Evolutionary conservation across 2,113 vertebrate species (phyloP).

Genomic region (Neodontobutis hainanensis): DNA sequence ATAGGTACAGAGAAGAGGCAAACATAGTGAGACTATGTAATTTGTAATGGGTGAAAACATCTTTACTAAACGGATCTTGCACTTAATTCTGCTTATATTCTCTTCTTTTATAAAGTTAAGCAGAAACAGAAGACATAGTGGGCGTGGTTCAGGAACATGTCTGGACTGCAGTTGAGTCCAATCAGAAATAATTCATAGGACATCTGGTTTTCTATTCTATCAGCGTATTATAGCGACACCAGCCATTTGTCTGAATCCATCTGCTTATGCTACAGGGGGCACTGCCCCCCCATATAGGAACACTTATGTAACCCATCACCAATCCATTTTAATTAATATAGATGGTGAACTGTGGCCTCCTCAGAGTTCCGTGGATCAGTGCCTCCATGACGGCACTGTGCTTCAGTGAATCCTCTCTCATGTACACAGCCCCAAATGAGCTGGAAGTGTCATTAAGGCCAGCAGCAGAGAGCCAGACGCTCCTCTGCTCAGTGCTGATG

Average conservation of each 20-base stretch:
- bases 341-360: constrained; percentile 52
- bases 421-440: constrained; percentile 35
- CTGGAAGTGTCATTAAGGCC: constrained; percentile 50
- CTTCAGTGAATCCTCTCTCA: constrained; percentile 30
- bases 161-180: too few relatives aligned
- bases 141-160: too few relatives aligned
- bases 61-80: too few relatives aligned
- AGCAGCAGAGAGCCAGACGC: constrained; percentile 8
- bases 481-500: constrained; percentile 11
- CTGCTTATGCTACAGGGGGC: too few relatives aligned
- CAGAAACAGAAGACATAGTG: too few relatives aligned
- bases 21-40: too few relatives aligned
- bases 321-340: constrained; percentile 59
- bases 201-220: too few relatives aligned
- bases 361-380: constrained; percentile 4
- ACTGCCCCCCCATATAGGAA: constrained; percentile 28
- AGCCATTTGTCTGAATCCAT: constrained; percentile 13
- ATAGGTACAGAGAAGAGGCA: too few relatives aligned
- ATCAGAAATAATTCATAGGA: too few relatives aligned
- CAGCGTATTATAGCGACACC: constrained; percentile 8
- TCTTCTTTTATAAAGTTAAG: too few relatives aligned
- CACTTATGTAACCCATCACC: constrained; percentile 20
- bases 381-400: constrained; percentile 6
- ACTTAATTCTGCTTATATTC: too few relatives aligned
- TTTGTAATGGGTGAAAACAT: too few relatives aligned